Percentiles rank a stretch among this genome's conserved stretches.
These are phyloP conservation scores for Eudorcas thomsonii DNA, from an alignment of 2,113 vertebrate genomes.

Conservation along the genomic window DNA sequence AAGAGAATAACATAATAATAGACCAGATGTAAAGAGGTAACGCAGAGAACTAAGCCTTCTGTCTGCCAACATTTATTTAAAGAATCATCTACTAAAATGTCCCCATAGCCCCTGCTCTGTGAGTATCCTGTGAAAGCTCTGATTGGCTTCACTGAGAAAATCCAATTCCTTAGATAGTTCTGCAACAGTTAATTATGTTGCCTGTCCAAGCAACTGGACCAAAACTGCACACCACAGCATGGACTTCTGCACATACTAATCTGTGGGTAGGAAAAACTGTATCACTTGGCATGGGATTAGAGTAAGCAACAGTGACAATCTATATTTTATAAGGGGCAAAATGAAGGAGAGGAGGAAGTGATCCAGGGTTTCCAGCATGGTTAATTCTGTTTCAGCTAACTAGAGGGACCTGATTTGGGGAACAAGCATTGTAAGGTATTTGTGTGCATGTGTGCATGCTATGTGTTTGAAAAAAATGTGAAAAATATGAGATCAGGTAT, in stretches of 20 bases:
- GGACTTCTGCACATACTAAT: neutral
- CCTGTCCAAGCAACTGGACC: neutral
- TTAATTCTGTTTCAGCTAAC: neutral
- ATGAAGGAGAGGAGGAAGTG: neutral
- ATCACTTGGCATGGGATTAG: neutral
- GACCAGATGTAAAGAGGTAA: neutral
- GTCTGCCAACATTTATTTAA: neutral
- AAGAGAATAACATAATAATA: conserved; percentile 48
- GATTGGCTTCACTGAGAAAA: neutral
- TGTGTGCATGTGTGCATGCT: neutral
- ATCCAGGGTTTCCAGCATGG: neutral
- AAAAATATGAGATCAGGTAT: neutral
- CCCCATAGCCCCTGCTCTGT: neutral
- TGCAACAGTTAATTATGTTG: neutral
- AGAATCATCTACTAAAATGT: neutral
- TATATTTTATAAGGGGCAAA: neutral
- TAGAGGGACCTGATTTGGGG: neutral
- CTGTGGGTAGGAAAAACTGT: neutral
- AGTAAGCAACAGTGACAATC: neutral
- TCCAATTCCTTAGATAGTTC: neutral
- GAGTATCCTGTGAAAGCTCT: neutral
- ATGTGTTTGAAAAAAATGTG: neutral
- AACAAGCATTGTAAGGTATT: neutral
- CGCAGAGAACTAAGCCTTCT: neutral
- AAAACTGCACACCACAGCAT: neutral